Evolutionary conservation across 1,140 invertebrate genomes (phyloP), one percentile per base, ranked within the genome.

Genomic region (Melitaea cinxia): DNA sequence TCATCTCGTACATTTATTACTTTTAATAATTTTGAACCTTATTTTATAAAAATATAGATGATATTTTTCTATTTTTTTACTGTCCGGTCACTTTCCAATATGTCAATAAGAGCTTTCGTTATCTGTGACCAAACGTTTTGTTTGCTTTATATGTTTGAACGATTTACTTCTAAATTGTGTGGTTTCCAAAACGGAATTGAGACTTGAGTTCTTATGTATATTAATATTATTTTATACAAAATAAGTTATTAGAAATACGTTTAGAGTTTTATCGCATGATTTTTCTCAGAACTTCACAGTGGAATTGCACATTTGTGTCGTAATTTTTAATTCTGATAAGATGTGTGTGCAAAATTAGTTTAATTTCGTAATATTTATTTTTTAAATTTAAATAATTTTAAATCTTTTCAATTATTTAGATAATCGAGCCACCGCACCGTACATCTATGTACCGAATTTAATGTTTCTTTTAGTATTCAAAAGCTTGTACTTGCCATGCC

Each of bases 31-130:
- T 57, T 52, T 68, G 23, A 33, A 55, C 62, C 72, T 71, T 71
- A 65, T 17, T 1, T 9, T 12, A 10, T 54, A 2, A 49, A 23
- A 37, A 69, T 66, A 73, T 37, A 17, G 63, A 62, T 45, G 24
- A 68, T 19, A 60, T 64, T 64, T 69, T 66, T 59, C 52, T 26
- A 49, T 52, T 42, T 63, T 58, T 39, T 54, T 47, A 15, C 26
- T 53, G 24, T 17, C 53, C 65, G 66, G 52, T 73, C 70, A 85
- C 85, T 88, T 88, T 88, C 85, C 77, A 86, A 82, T 85, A 73
- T 82, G 85, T 88, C 83, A 85, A 86, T 85, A 86, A 72, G 70
- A 83, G 82, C 85, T 88, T 88, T 88, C 85, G 85, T 83, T 88
- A 85, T 88, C 85, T 75, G 75, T 85, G 80, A 81, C 83, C 77